phyloP scores from a whole-genome alignment of 1,140 invertebrate species.

The Lineus longissimus region DNA sequence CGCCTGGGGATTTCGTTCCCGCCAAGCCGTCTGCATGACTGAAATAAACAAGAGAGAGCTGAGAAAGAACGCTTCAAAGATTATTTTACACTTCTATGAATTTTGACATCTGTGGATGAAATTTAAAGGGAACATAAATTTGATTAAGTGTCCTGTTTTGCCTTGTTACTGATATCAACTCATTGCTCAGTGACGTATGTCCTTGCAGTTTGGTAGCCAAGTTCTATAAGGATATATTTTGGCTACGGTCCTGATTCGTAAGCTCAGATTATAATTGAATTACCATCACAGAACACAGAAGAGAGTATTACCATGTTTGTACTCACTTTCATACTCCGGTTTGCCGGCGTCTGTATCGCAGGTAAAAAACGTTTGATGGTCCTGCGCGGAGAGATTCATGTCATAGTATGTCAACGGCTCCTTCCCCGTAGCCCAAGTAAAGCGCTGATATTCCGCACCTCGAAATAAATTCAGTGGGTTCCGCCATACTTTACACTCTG shows the following conservation, averaged over 20 bases:
- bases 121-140: too few species aligned
- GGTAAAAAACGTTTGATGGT: conserved; percentile 97
- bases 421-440: conserved; percentile 84
- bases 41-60: conserved; percentile 22
- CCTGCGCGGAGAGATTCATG: conserved; percentile 98
- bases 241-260: too few species aligned
- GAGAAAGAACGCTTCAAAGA: neutral
- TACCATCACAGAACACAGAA: too few species aligned
- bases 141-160: too few species aligned
- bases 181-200: too few species aligned
- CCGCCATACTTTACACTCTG: conserved; percentile 95
- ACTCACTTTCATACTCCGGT: conserved; percentile 83
- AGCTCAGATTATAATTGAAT: too few species aligned
- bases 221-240: too few species aligned
- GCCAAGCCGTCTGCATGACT: conserved; percentile 96
- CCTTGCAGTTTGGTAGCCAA: too few species aligned
- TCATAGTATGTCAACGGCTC: conserved; percentile 98
- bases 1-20: conserved; percentile 87
- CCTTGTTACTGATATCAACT: too few species aligned
- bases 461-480: conserved; percentile 94
- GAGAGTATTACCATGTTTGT: too few species aligned
- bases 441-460: conserved; percentile 92
- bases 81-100: too few species aligned
- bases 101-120: too few species aligned
- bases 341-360: conserved; percentile 87